Evolutionary conservation across 1,140 invertebrate genomes (phyloP).

Genomic region (Panulirus ornatus): DNA sequence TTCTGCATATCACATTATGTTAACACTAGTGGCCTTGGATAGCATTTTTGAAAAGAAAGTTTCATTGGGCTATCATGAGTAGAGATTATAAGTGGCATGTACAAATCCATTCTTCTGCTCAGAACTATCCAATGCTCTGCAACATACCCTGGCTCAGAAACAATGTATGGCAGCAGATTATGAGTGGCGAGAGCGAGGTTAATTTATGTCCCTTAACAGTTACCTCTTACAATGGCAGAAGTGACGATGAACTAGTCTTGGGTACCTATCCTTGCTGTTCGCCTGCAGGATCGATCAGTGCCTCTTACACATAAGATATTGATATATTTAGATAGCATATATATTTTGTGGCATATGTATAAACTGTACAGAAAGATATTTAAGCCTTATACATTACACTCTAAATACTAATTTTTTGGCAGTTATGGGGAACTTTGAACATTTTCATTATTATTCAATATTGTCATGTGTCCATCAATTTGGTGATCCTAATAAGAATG

Average conservation of each 20-base stretch:
- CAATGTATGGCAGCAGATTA: neutral
- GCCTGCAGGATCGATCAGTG: neutral
- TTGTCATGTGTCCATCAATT: too few relatives aligned
- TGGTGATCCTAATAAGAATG: too few relatives aligned
- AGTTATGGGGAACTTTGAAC: too few relatives aligned
- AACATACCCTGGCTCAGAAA: neutral
- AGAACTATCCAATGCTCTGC: neutral
- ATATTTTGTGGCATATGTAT: slow-evolving; percentile 8
- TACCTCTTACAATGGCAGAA: neutral
- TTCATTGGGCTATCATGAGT: neutral
- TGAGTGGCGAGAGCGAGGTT: neutral
- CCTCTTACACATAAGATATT: neutral
- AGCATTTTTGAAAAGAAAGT: neutral
- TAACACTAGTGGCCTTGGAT: slow-evolving; percentile 7
- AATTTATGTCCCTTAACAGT: neutral
- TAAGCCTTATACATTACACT: neutral
- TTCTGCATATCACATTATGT: neutral
- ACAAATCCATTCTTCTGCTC: neutral
- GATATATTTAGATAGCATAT: slow-evolving; percentile 12
- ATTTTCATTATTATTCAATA: neutral
- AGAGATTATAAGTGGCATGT: neutral
- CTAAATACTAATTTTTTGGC: neutral
- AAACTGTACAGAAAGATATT: neutral
- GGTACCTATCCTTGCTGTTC: neutral
- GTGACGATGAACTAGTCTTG: slow-evolving; percentile 7